A percentile compares a stretch with the other conserved stretches of the same genome.
Conservation (phyloP, 2,888 invertebrate genomes). For the Nysson spinosus region DNA sequence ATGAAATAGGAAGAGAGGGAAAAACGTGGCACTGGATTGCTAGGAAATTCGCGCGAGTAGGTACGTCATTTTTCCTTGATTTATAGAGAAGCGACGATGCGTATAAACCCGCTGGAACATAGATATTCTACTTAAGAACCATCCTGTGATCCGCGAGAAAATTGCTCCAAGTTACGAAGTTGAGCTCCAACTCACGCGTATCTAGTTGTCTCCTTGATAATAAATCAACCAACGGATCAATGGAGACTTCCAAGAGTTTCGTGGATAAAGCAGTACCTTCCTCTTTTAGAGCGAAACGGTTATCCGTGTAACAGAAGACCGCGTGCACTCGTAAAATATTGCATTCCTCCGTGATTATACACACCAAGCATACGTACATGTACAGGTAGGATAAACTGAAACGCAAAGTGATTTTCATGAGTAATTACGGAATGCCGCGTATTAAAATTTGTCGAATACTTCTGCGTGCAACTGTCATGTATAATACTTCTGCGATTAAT, state of each 20-base stretch:
- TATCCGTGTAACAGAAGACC: too few relatives aligned
- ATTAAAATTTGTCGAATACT: slow-evolving; percentile 3
- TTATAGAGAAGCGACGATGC: slow-evolving; percentile 50
- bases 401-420: too few relatives aligned
- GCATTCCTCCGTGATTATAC: too few relatives aligned
- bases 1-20: slow-evolving; percentile 5
- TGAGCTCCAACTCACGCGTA: slow-evolving; percentile 8
- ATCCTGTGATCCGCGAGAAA: slow-evolving; percentile 17
- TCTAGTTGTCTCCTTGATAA: slow-evolving; percentile 18
- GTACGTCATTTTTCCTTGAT: slow-evolving; percentile 54
- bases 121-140: slow-evolving; percentile 50
- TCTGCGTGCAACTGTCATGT: slow-evolving; percentile 1
- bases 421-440: too few relatives aligned
- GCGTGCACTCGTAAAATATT: too few relatives aligned
- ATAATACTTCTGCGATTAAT: slow-evolving; percentile 12
- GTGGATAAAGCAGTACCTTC: slow-evolving; percentile 27
- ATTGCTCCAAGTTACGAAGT: slow-evolving; percentile 21
- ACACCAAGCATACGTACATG: too few relatives aligned
- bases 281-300: neutral
- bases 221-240: slow-evolving; percentile 36
- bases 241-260: slow-evolving; percentile 33
- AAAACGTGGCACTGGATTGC: slow-evolving; percentile 42
- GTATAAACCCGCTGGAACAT: slow-evolving; percentile 49
- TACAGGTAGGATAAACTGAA: too few relatives aligned
- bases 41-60: slow-evolving; percentile 43